phyloP scores from a whole-genome alignment of 2,888 invertebrate genomes.

The Sinelater perroti region DNA sequence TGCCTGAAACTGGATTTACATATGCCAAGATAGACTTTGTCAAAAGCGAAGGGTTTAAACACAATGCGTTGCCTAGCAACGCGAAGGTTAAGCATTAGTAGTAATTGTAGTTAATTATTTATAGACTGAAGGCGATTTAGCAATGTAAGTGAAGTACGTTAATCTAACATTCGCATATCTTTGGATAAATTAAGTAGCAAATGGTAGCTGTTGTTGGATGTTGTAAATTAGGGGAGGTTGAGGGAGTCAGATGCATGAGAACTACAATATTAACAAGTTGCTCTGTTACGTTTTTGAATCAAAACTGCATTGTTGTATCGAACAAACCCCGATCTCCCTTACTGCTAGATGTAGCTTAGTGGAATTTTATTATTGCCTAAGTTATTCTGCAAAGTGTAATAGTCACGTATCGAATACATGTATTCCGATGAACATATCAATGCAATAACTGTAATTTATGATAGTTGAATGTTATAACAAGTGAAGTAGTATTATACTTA shows the following conservation, averaged over 20 bases:
- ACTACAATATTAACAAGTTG: too few relatives aligned
- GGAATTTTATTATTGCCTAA: slow-evolving; percentile 23
- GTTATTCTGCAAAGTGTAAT: slow-evolving; percentile 26
- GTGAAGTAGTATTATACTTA: slow-evolving; percentile 5
- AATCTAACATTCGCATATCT: slow-evolving; percentile 35
- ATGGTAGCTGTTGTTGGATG: slow-evolving; percentile 24
- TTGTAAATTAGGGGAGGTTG: too few relatives aligned
- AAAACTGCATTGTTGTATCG: too few relatives aligned
- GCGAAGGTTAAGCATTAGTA: slow-evolving; percentile 51
- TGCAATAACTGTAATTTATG: slow-evolving; percentile 35
- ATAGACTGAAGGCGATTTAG: slow-evolving; percentile 29
- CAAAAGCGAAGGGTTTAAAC: slow-evolving; percentile 66
- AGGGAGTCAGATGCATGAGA: too few relatives aligned
- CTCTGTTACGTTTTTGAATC: too few relatives aligned
- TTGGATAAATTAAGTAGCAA: slow-evolving; percentile 25
- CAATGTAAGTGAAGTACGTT: slow-evolving; percentile 5
- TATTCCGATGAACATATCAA: slow-evolving; percentile 37
- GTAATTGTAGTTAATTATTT: slow-evolving; percentile 37
- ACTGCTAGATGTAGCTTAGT: slow-evolving; percentile 31
- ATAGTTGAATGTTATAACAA: slow-evolving; percentile 26
- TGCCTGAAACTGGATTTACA: slow-evolving; percentile 62
- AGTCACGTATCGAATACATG: slow-evolving; percentile 27
- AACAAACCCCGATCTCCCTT: too few relatives aligned
- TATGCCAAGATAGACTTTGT: slow-evolving; percentile 86
- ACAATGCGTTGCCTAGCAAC: slow-evolving; percentile 44